A percentile compares a stretch with the other conserved stretches of the same genome.
phyloP scores from a whole-genome alignment of 2,113 vertebrate species.

The Paramisgurnus dabryanus region DNA sequence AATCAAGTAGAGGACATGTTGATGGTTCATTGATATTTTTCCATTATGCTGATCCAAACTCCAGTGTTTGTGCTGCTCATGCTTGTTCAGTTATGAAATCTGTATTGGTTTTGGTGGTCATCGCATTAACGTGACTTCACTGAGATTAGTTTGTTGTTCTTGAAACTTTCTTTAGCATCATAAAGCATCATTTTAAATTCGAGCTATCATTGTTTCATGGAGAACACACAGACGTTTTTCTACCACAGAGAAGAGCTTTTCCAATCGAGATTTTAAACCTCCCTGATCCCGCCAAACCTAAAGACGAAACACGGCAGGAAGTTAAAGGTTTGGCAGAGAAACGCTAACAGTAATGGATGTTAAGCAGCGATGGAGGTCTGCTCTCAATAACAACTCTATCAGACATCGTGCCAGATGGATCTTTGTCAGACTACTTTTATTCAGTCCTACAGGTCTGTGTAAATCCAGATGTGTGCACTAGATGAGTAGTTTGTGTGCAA shows the following conservation, averaged over 20 bases:
- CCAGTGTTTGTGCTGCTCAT: background rate
- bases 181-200: constrained; percentile 1
- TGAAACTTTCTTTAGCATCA: constrained; percentile 11
- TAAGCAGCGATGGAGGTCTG: constrained; percentile 27
- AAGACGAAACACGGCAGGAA: background rate
- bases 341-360: background rate
- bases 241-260: background rate
- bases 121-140: background rate
- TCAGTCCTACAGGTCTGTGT: constrained; percentile 8
- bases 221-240: constrained; percentile 17
- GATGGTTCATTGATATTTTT: constrained; percentile 15
- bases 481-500: background rate
- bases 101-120: background rate
- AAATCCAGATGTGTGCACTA: constrained; percentile 10
- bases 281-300: background rate
- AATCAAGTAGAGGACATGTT: background rate
- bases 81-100: background rate
- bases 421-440: constrained; percentile 10
- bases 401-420: background rate
- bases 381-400: constrained; percentile 9
- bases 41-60: background rate
- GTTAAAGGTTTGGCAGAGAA: constrained; percentile 7
- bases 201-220: background rate
- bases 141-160: constrained; percentile 27
- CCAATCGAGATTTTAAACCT: background rate